Evolutionary conservation across 2,888 invertebrate species (phyloP), one percentile per base, ranked within the genome.

Genomic region (Drosophila mimica): DNA sequence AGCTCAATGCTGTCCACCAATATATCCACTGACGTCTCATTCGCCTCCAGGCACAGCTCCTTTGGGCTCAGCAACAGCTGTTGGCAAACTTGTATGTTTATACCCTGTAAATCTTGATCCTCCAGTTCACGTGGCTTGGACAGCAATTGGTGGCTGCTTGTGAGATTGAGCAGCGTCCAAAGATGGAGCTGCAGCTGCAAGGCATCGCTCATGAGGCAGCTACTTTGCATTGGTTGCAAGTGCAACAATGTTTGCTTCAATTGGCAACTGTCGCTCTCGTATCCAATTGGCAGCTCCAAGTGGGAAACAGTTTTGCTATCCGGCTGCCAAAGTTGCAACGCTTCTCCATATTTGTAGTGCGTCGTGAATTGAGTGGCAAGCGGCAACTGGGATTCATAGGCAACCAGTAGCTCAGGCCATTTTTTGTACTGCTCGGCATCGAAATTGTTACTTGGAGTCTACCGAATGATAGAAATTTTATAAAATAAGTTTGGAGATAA

Each of bases 251-350:
- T 74, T 30, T 92, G 90, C 34, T 65, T 74, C 3, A 92, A 59
- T 48, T 85, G 88, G 53, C 93, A 93, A 25, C 74, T 65, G 5
- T 89, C 64, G 13, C 83, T 82, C n/a, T 83, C 81, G 15, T 91
- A 82, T 1, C 87, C 84, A 69, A 80, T 71, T 9, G 93, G 93
- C 62, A 93, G 70, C 54, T 92, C 92, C 78, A 81, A 68, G 43
- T 52, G 49, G 15, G 56, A 43, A 20, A 74, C 4, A 4, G 79
- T 53, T 3, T 63, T 79, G 48, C 17, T 54, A 43, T 86, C 82
- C 0, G 74, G 46, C 8, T 91, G 82, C 71, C 88, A 83, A 9
- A 92, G 62, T 40, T 90, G 79, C 25, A 93, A 36, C 3, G 87
- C 68, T 68, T 92, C 89, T 0, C 91, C 91, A 56, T 59, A 83